Conservation (phyloP, 2,888 invertebrate genomes). For the Lasioglossum calceatum region DNA sequence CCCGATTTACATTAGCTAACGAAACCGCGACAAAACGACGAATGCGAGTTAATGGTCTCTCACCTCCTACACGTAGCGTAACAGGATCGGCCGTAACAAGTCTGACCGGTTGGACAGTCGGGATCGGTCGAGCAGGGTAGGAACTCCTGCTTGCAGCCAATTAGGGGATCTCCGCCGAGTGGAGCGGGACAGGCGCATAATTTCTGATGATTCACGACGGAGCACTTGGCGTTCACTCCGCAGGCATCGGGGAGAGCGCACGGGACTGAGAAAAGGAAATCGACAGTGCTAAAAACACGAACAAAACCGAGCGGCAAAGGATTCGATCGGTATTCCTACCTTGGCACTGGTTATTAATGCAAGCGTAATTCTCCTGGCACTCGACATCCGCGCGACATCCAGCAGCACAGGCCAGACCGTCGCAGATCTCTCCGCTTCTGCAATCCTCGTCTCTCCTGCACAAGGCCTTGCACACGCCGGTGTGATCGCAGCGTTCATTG, state of each 20-base stretch:
- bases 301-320: background rate
- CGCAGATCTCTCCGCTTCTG: constrained; percentile 94
- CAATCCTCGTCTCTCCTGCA: constrained; percentile 95
- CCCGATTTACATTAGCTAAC: constrained; percentile 6
- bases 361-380: constrained; percentile 90
- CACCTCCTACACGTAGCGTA: constrained; percentile 92
- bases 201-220: constrained; percentile 89
- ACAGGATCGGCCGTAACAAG: constrained; percentile 92
- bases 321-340: constrained; percentile 76
- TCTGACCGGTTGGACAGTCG: constrained; percentile 90
- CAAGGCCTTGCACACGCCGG: constrained; percentile 93
- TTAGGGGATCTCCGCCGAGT: constrained; percentile 90
- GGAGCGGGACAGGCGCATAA: constrained; percentile 90
- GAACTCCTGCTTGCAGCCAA: constrained; percentile 90
- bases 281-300: background rate
- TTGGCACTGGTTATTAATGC: constrained; percentile 91
- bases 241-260: constrained; percentile 92
- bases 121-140: constrained; percentile 88
- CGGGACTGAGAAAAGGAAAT: constrained; percentile 85
- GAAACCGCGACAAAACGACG: background rate
- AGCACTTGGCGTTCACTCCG: constrained; percentile 93
- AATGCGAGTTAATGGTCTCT: constrained; percentile 73
- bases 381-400: constrained; percentile 94
- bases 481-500: constrained; percentile 91
- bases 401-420: constrained; percentile 90